Conservation (phyloP, 2,113 vertebrate genomes). For the Xiphophorus maculatus region DNA sequence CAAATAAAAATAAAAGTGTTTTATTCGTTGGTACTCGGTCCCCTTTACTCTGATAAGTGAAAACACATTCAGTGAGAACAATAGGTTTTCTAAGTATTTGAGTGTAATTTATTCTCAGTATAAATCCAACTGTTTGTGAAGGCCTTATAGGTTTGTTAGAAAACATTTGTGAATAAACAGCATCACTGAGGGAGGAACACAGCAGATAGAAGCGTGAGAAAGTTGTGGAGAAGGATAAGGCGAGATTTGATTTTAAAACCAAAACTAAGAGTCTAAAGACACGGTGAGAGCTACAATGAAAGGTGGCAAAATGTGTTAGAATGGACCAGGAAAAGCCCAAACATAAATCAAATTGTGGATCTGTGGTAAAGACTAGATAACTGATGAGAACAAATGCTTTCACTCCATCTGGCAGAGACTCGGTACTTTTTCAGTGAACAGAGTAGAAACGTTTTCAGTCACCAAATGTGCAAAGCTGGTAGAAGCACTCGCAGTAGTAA, state of each 20-base stretch:
- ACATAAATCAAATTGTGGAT: background rate
- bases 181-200: background rate
- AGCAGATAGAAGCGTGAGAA: background rate
- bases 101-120: background rate
- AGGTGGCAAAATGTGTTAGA: background rate
- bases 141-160: background rate
- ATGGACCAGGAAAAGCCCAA: background rate
- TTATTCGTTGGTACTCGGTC: background rate
- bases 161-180: background rate
- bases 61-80: background rate
- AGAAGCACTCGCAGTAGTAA: background rate
- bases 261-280: too few relatives aligned
- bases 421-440: background rate
- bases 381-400: background rate
- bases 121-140: background rate
- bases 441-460: background rate
- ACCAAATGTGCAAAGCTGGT: background rate
- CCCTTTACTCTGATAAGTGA: background rate
- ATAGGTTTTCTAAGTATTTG: background rate
- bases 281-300: too few relatives aligned
- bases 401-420: background rate
- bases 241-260: background rate
- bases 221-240: background rate
- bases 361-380: background rate
- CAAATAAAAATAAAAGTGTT: background rate